These are phyloP conservation scores for Drosophila setifemur DNA, from an alignment of 1,140 invertebrate genomes.

Conservation along the genomic window DNA sequence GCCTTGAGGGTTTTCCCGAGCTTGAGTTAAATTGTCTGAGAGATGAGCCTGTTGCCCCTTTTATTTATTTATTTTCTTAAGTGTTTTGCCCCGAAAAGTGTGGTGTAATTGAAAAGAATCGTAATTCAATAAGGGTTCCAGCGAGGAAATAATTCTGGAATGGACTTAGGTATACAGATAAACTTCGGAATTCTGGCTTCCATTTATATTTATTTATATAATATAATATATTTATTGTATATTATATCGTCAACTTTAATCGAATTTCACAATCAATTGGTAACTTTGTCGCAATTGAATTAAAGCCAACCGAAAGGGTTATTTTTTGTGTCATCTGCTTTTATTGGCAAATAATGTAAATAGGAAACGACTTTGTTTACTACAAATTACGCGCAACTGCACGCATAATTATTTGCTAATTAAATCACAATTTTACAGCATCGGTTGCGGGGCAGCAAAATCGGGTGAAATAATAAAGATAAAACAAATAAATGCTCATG, in stretches of 20 bases:
- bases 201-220: too few species aligned
- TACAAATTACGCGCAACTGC: conserved; percentile 43
- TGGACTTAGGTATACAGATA: too few species aligned
- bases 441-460: conserved; percentile 2
- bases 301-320: background rate
- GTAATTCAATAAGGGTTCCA: conserved; percentile 12
- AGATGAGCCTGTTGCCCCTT: conserved; percentile 48
- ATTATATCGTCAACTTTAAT: background rate
- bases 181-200: too few species aligned
- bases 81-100: conserved; percentile 24
- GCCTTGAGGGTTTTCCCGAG: conserved; percentile 14
- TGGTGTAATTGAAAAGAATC: conserved; percentile 58
- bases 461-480: background rate
- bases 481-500: conserved; percentile 15
- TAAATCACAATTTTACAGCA: conserved; percentile 52
- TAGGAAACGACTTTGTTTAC: conserved; percentile 46
- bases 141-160: too few species aligned
- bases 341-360: conserved; percentile 39
- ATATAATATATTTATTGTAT: too few species aligned
- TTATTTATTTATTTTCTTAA: too few species aligned
- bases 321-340: background rate
- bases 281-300: conserved; percentile 30
- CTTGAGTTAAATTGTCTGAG: conserved; percentile 55
- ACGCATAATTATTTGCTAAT: conserved; percentile 63
- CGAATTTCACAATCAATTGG: background rate